Conservation (phyloP, 2,113 vertebrate genomes). For the Bothrops jararaca region DNA sequence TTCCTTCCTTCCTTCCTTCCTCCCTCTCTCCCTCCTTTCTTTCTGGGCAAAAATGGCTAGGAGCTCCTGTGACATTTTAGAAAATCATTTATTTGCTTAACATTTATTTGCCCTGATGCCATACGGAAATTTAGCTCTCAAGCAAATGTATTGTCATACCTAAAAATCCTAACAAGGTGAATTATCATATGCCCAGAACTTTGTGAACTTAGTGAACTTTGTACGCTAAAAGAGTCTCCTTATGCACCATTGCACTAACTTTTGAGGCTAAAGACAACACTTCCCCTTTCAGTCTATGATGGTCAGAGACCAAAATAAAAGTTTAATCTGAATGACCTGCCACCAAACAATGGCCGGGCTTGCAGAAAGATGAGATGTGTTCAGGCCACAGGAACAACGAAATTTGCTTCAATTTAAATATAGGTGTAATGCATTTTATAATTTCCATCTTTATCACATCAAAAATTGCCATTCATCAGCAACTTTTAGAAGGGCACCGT, state of each 20-base stretch:
- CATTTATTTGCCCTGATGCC: not conserved
- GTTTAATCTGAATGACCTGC: not conserved
- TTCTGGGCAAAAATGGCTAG: not conserved
- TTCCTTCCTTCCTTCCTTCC: not conserved
- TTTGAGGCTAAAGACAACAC: not conserved
- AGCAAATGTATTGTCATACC: not conserved
- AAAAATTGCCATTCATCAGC: not conserved
- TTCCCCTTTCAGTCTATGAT: not conserved
- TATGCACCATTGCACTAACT: not conserved
- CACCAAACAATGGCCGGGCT: not conserved
- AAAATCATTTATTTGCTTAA: too few relatives aligned
- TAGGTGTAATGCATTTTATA: not conserved
- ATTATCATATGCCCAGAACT: not conserved
- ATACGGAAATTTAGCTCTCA: not conserved
- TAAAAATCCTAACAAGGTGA: not conserved
- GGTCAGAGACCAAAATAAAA: not conserved
- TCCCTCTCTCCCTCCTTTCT: not conserved
- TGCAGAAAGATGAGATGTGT: not conserved
- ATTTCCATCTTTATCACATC: not conserved
- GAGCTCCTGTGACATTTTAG: not conserved
- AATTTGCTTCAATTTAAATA: not conserved
- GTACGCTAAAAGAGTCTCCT: not conserved
- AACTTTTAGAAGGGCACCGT: not conserved
- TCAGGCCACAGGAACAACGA: not conserved
- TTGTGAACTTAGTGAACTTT: too few relatives aligned